phyloP scores from a whole-genome alignment of 53 echinoderm and acorn worm genomes.

The Astropecten irregularis region DNA sequence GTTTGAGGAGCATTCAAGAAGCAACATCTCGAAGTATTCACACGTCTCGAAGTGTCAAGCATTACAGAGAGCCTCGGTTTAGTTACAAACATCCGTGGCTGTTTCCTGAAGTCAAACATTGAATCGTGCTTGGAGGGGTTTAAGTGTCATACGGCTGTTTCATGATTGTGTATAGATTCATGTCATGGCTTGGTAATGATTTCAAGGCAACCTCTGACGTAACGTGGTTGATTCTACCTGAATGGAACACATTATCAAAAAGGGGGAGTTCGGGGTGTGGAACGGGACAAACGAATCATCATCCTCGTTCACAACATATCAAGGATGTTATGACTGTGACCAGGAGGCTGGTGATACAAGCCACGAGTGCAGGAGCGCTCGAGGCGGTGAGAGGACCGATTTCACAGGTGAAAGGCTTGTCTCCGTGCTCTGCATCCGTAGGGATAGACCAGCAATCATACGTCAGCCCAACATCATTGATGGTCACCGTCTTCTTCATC shows the following conservation, averaged over 20 bases:
- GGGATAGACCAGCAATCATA: conserved; percentile 53
- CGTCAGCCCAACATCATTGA: conserved; percentile 39
- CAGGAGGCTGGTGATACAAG: not conserved
- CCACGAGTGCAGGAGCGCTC: not conserved
- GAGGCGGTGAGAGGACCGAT: conserved; percentile 33
- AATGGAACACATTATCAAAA: not conserved
- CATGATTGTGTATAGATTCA: not conserved
- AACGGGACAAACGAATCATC: too few relatives aligned
- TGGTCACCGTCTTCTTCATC: conserved; percentile 40
- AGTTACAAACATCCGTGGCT: too few relatives aligned
- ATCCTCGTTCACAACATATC: conserved; percentile 29
- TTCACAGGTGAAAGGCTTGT: conserved; percentile 47
- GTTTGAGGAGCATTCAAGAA: too few relatives aligned
- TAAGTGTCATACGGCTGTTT: conserved; percentile 25
- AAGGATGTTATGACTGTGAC: not conserved
- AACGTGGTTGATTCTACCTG: not conserved
- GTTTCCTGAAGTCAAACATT: conserved; percentile 13
- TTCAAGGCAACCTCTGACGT: not conserved
- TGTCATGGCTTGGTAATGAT: too few relatives aligned
- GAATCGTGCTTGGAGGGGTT: not conserved
- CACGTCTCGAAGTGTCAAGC: too few relatives aligned
- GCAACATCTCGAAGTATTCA: too few relatives aligned
- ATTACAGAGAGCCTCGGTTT: too few relatives aligned
- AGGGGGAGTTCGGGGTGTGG: not conserved
- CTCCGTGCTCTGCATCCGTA: conserved; percentile 38